phyloP scores from a whole-genome alignment of 2,888 invertebrate genomes.

The Vesta saturnalis region DNA sequence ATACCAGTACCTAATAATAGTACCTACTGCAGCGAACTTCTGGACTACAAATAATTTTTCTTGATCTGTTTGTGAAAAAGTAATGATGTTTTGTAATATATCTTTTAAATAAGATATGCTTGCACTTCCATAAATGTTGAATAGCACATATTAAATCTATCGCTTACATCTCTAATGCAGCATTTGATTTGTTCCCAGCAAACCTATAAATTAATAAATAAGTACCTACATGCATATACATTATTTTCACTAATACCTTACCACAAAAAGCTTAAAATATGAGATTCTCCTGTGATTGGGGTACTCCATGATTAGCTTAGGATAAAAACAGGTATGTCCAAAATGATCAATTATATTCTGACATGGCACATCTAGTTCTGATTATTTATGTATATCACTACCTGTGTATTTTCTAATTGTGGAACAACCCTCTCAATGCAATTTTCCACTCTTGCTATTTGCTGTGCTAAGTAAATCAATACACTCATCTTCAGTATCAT shows the following conservation, averaged over 20 bases:
- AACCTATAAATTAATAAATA: too few relatives aligned
- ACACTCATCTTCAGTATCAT: background rate
- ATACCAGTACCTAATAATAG: background rate
- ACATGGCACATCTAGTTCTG: background rate
- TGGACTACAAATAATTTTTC: background rate
- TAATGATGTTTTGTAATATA: background rate
- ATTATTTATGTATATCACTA: background rate
- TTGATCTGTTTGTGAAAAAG: background rate
- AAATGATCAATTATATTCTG: too few relatives aligned
- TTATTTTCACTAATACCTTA: too few relatives aligned
- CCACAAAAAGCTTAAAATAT: too few relatives aligned
- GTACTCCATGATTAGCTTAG: too few relatives aligned
- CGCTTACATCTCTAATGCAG: slow-evolving; percentile 22
- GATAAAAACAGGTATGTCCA: too few relatives aligned
- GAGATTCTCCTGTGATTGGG: too few relatives aligned
- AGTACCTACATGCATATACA: too few relatives aligned
- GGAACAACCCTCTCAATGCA: background rate
- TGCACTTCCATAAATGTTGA: background rate
- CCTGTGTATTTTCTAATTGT: background rate
- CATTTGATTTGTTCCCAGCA: too few relatives aligned
- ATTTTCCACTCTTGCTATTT: background rate
- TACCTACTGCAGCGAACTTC: background rate
- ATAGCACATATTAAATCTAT: slow-evolving; percentile 17
- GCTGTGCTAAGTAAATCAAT: background rate
- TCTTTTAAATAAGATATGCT: background rate